Percentiles rank a stretch among this genome's conserved stretches.
phyloP scores from a whole-genome alignment of 2,888 invertebrate species.

The Zele albiditarsus region DNA sequence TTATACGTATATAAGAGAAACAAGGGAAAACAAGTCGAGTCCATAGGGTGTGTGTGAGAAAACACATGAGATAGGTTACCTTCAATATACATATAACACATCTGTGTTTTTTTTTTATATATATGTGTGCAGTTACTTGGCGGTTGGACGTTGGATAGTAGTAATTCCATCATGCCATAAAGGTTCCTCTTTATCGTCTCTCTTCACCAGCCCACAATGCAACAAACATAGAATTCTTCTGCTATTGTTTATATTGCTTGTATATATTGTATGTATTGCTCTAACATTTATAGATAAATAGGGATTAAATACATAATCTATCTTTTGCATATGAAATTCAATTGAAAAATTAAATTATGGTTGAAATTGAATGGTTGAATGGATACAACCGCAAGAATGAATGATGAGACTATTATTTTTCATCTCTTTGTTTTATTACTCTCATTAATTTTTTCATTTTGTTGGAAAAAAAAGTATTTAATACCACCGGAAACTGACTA shows the following conservation, averaged over 20 bases:
- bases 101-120: not conserved
- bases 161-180: conserved; percentile 68
- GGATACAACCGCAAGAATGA: too few species aligned
- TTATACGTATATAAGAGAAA: conserved; percentile 59
- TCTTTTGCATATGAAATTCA: not conserved
- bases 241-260: conserved; percentile 19
- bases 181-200: conserved; percentile 67
- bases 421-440: too few species aligned
- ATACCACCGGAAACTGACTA: conserved; percentile 66
- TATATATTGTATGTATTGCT: conserved; percentile 20
- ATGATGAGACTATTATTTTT: too few species aligned
- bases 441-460: conserved; percentile 27
- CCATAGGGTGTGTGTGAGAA: conserved; percentile 16
- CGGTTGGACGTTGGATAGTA: conserved; percentile 60
- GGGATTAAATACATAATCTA: too few species aligned
- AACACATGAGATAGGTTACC: conserved; percentile 28
- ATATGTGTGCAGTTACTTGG: conserved; percentile 37
- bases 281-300: not conserved
- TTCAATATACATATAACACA: conserved; percentile 29
- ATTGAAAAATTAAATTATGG: not conserved
- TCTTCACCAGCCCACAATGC: conserved; percentile 48
- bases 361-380: conserved; percentile 39
- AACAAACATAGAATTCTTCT: not conserved
- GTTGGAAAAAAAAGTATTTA: conserved; percentile 57
- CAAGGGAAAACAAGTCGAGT: conserved; percentile 40